Base-by-base conservation (phyloP, 2,797 vertebrate species). In the Poecile montanus region DNA sequence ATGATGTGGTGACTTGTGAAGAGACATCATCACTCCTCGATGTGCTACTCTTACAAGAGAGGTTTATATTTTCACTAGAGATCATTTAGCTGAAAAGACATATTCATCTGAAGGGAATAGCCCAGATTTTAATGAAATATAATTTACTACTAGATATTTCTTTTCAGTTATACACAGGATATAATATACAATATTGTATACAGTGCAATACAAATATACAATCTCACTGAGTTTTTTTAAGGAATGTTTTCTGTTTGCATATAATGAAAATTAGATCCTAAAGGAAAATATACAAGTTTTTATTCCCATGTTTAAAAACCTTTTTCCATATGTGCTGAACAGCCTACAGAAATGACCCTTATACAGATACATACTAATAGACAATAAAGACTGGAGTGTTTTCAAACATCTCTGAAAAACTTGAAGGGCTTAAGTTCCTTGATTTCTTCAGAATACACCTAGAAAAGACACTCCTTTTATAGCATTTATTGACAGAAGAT, bases 211-310 rank as follows among this genome's bases (percentile, higher is more conserved):
- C 2, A 85, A 71, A 81, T 68, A 77, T 23, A 80, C 51, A 84
- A 7, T 38, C 21, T 73, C 3, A 4, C 23, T 15, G 53, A 58
- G 6, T 38, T 2, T 7, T 78, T 80, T 82, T 44, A 36, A 20
- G 6, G 8, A 63, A 45, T 47, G 14, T 25, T 61, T 75, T 77
- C 42, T 94, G 25, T 53, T 94, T 96, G 22, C 54, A 83, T 87
- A 85, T 71, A 89, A 92, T 79, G 85, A 90, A 92, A 78, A 68
- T 58, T 50, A 36, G 21, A 70, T 16, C 25, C 60, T 62, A 26
- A 97, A 95, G 57, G 61, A 88, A 92, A 71, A 77, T 63, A 61
- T 58, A 16, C 58, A 96, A 50, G 38, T 71, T 89, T 89, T 91
- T 88, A 73, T 95, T 96, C 95, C 88, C 10, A 25, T 2, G 2